Conservation (phyloP, 2,797 vertebrate genomes). For the Moxostoma hubbsi region DNA sequence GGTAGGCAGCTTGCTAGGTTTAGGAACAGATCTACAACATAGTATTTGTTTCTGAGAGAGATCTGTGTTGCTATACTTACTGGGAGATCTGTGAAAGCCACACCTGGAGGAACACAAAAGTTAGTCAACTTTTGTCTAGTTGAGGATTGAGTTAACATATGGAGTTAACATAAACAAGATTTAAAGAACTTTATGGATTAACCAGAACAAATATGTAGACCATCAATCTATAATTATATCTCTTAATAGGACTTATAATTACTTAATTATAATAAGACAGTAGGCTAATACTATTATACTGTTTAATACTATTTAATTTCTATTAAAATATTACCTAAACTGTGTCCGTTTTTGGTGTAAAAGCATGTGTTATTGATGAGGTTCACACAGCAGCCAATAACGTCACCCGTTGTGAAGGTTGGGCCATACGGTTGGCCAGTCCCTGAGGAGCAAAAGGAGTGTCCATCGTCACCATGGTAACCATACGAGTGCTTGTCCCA, state of each 20-base stretch:
- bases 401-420: conserved; percentile 98
- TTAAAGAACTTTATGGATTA: too few species aligned
- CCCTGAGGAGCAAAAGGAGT: conserved; percentile 99
- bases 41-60: too few species aligned
- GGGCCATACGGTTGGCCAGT: conserved; percentile 98
- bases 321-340: conserved; percentile 74
- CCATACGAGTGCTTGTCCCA: conserved; percentile 99
- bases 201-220: too few species aligned
- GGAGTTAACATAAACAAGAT: neutral
- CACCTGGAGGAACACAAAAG: conserved; percentile 73
- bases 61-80: conserved; percentile 64
- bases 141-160: neutral
- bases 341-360: conserved; percentile 91
- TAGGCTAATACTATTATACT: too few species aligned
- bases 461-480: conserved; percentile 98
- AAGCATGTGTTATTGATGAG: conserved; percentile 89
- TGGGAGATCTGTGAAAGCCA: conserved; percentile 91
- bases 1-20: too few species aligned
- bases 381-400: conserved; percentile 98
- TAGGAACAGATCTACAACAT: too few species aligned
- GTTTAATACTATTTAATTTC: too few species aligned
- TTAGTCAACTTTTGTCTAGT: conserved; percentile 3
- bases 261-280: neutral
- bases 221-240: too few species aligned
- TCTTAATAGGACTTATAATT: neutral